phyloP scores from a whole-genome alignment of 2,113 vertebrate genomes.

The Seriola quinqueradiata region DNA sequence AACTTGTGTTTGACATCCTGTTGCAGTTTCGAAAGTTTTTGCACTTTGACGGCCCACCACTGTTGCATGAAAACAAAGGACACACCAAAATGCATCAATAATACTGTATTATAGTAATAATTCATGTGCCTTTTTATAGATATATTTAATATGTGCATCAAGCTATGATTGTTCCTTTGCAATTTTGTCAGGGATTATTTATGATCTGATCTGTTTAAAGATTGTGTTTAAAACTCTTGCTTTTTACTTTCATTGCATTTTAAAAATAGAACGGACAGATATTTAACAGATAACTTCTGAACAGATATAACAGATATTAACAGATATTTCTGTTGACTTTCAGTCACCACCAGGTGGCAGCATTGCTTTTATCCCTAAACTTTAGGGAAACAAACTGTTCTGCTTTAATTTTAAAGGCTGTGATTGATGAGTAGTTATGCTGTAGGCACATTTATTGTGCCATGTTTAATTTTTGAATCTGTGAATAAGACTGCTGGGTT shows the following conservation, averaged over 20 bases:
- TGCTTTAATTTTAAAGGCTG: conserved; percentile 54
- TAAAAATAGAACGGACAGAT: not conserved
- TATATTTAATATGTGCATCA: not conserved
- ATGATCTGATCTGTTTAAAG: conserved; percentile 21
- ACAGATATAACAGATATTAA: not conserved
- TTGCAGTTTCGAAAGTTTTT: conserved; percentile 9
- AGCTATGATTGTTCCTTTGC: not conserved
- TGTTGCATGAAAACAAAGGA: conserved; percentile 7
- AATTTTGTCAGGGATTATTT: conserved; percentile 12
- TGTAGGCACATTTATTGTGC: conserved; percentile 25
- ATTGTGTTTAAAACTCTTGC: conserved; percentile 1
- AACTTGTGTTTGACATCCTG: not conserved
- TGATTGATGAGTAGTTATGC: not conserved
- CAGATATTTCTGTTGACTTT: conserved; percentile 6
- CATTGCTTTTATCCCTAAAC: conserved; percentile 15
- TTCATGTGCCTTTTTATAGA: conserved; percentile 36
- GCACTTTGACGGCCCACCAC: not conserved
- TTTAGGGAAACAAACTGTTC: not conserved
- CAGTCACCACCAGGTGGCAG: conserved; percentile 61
- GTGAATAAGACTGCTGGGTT: not conserved
- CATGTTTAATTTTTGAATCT: not conserved
- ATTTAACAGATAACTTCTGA: too few species aligned
- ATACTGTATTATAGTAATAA: not conserved
- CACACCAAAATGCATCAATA: not conserved
- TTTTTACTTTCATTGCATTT: not conserved